A percentile compares a stretch with the other conserved stretches of the same genome.
Conservation (phyloP, 2,797 vertebrate genomes). For the Sebastes diploproa region DNA sequence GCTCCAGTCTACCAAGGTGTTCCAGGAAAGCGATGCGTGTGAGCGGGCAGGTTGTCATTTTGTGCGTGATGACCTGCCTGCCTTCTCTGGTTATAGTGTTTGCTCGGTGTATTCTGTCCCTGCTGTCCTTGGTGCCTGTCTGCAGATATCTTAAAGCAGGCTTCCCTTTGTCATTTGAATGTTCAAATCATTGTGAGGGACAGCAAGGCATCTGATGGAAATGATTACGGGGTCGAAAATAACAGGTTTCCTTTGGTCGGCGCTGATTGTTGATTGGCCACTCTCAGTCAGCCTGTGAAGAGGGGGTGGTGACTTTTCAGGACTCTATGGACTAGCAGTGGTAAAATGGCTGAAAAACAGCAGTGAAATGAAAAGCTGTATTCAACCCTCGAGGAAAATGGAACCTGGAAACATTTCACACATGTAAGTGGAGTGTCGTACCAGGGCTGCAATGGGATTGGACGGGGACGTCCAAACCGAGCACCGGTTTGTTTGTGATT, state of each 20-base stretch:
- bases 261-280: slow-evolving; percentile 86
- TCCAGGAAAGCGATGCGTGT: slow-evolving; percentile 2
- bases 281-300: slow-evolving; percentile 67
- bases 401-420: slow-evolving; percentile 50
- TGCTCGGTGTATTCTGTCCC: slow-evolving; percentile 24
- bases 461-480: neutral
- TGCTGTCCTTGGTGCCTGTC: slow-evolving; percentile 51
- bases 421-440: slow-evolving; percentile 48
- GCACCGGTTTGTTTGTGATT: slow-evolving; percentile 30
- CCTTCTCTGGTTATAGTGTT: slow-evolving; percentile 8
- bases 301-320: slow-evolving; percentile 64
- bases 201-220: slow-evolving; percentile 79
- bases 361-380: slow-evolving; percentile 44
- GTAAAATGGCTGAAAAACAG: slow-evolving; percentile 55
- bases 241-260: slow-evolving; percentile 77
- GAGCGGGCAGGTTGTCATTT: slow-evolving; percentile 1
- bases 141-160: slow-evolving; percentile 43
- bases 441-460: slow-evolving; percentile 33
- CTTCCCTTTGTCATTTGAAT: slow-evolving; percentile 72
- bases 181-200: slow-evolving; percentile 69
- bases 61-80: slow-evolving; percentile 4
- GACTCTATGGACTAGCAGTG: slow-evolving; percentile 48
- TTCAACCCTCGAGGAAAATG: slow-evolving; percentile 35
- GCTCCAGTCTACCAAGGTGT: neutral
- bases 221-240: slow-evolving; percentile 86